phyloP scores from a whole-genome alignment of 2,113 vertebrate species.

The Dicerorhinus sumatrensis region DNA sequence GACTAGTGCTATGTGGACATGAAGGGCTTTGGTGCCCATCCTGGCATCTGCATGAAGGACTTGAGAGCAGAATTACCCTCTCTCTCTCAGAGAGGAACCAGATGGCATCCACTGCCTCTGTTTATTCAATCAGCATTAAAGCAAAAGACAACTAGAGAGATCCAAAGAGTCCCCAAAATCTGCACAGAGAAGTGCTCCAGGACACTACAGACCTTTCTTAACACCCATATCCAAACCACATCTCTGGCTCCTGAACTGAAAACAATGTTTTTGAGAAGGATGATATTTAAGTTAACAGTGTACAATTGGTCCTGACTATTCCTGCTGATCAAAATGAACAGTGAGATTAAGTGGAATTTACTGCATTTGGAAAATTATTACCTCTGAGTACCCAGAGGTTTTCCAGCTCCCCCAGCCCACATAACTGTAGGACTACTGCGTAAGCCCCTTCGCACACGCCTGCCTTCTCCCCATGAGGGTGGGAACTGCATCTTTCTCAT shows the following conservation, averaged over 20 bases:
- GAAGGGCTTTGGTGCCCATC: not conserved
- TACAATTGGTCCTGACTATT: not conserved
- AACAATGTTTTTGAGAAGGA: not conserved
- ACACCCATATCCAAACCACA: not conserved
- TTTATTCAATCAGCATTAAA: not conserved
- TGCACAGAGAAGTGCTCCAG: not conserved
- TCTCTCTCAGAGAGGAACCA: fast-evolving
- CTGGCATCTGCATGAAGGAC: too few species aligned
- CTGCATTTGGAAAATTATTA: not conserved
- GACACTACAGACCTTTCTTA: not conserved
- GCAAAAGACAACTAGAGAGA: not conserved
- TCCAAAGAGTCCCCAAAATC: not conserved
- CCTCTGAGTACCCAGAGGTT: not conserved
- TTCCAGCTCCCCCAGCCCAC: not conserved
- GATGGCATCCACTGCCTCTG: not conserved
- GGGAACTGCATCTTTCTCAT: not conserved
- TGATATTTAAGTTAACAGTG: not conserved
- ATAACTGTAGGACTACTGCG: too few species aligned
- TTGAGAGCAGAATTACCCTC: not conserved
- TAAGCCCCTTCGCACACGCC: not conserved
- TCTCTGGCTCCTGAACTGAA: not conserved
- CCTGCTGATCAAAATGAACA: not conserved
- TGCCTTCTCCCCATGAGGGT: not conserved
- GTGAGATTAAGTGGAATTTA: not conserved
- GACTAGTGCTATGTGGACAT: not conserved